phyloP scores from a whole-genome alignment of 2,888 invertebrate genomes.

The Coleophora deauratella region DNA sequence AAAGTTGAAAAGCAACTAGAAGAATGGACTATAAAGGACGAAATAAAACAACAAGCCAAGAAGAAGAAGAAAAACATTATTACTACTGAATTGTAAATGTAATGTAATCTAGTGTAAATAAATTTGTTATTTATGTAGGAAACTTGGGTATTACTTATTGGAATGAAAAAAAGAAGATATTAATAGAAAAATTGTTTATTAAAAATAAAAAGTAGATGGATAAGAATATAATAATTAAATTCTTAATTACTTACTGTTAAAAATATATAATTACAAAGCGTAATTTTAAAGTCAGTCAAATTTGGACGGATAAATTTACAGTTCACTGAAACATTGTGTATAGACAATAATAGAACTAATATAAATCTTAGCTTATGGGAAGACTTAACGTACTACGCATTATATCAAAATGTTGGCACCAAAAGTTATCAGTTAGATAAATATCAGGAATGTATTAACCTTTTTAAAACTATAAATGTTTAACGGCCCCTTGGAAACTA shows the following conservation, averaged over 20 bases:
- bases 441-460: too few species aligned
- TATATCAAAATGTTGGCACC: neutral
- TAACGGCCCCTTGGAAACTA: too few species aligned
- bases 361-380: constrained; percentile 15
- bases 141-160: too few species aligned
- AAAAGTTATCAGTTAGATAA: constrained; percentile 1
- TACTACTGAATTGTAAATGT: constrained; percentile 26
- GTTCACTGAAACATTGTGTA: constrained; percentile 8
- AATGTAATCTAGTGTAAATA: constrained; percentile 18
- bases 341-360: constrained; percentile 10
- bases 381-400: constrained; percentile 20
- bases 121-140: neutral
- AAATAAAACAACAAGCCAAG: constrained; percentile 50
- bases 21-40: constrained; percentile 56
- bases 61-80: constrained; percentile 48
- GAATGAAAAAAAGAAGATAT: neutral
- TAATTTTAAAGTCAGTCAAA: constrained; percentile 55
- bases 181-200: too few species aligned
- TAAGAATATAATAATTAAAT: constrained; percentile 13
- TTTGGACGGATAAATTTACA: constrained; percentile 53
- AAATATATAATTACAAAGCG: constrained; percentile 39
- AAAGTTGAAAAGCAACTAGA: constrained; percentile 71
- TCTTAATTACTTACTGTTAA: constrained; percentile 36
- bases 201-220: neutral
- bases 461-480: too few species aligned